Percentiles rank a stretch among this genome's conserved stretches.
Evolutionary conservation across 2,113 vertebrate species (phyloP).

Genomic region (Ellobius talpinus): DNA sequence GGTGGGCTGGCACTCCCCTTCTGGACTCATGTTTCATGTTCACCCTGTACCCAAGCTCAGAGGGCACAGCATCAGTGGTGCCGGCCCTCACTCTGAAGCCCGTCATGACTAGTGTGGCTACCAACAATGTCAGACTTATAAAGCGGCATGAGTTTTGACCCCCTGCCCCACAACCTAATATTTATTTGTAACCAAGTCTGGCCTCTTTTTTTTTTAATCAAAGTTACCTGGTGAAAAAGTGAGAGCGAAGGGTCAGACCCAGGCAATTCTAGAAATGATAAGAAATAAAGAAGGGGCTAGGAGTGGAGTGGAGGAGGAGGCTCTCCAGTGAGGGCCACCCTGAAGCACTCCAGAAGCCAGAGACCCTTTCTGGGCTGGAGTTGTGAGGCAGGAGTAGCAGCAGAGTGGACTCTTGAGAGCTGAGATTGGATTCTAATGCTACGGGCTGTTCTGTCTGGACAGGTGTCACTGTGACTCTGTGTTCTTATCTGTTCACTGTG

Average conservation of each 20-base stretch:
- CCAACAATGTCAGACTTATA: not conserved
- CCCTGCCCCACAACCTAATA: not conserved
- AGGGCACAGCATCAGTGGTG: not conserved
- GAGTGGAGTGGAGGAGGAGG: not conserved
- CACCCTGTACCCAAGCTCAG: not conserved
- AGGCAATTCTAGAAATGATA: not conserved
- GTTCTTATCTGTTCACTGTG: not conserved
- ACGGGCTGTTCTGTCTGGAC: not conserved
- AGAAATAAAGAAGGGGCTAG: not conserved
- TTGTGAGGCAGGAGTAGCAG: not conserved
- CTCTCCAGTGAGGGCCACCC: not conserved
- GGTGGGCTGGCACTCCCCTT: not conserved
- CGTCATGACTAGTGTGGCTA: not conserved
- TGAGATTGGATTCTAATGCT: not conserved
- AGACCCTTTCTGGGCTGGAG: not conserved
- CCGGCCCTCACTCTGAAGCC: not conserved
- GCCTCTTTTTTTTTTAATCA: not conserved
- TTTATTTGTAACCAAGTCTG: not conserved
- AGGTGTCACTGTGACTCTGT: not conserved
- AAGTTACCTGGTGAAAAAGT: not conserved
- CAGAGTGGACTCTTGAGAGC: not conserved
- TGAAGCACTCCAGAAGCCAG: not conserved
- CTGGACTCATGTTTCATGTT: not conserved
- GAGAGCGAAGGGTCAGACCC: not conserved
- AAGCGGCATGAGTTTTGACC: not conserved